phyloP scores from a whole-genome alignment of 1,140 invertebrate species.

The Drosophila ficusphila region DNA sequence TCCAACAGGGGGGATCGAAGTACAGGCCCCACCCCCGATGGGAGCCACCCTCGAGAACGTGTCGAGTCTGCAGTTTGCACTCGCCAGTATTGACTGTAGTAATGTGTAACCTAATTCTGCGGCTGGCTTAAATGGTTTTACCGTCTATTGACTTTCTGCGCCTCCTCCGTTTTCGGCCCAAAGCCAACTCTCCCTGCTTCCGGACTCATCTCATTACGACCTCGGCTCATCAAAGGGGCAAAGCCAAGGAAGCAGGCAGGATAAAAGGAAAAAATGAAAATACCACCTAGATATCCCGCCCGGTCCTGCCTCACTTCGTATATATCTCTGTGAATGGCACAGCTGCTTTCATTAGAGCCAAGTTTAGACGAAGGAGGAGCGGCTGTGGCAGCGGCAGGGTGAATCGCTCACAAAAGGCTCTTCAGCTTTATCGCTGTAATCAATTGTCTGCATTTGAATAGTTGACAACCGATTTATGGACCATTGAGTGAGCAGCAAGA shows the following conservation, averaged over 20 bases:
- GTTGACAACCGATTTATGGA: constrained; percentile 82
- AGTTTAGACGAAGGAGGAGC: constrained; percentile 36
- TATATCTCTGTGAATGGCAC: constrained; percentile 49
- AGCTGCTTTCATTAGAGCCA: constrained; percentile 72
- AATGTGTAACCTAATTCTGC: constrained; percentile 70
- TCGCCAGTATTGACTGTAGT: constrained; percentile 46
- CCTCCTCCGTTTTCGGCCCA: constrained; percentile 40
- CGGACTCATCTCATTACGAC: constrained; percentile 49
- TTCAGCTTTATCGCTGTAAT: constrained; percentile 82
- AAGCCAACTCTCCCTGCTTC: constrained; percentile 17
- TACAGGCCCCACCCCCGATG: constrained; percentile 15
- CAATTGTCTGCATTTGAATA: constrained; percentile 83
- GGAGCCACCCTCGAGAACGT: constrained; percentile 39
- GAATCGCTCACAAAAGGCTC: constrained; percentile 70
- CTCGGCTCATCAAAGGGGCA: constrained; percentile 29
- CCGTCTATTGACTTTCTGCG: constrained; percentile 72
- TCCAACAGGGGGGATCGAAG: constrained; percentile 10
- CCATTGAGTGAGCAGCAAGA: constrained; percentile 72
- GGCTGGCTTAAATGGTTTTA: constrained; percentile 73
- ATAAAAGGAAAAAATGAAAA: constrained; percentile 19
- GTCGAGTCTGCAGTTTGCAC: constrained; percentile 68
- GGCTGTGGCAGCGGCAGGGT: constrained; percentile 24
- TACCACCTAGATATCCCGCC: constrained; percentile 37
- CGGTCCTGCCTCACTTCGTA: constrained; percentile 2
- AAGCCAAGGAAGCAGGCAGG: too few relatives aligned